phyloP scores from a whole-genome alignment of 2,113 vertebrate species.

The Misgurnus mizolepis region DNA sequence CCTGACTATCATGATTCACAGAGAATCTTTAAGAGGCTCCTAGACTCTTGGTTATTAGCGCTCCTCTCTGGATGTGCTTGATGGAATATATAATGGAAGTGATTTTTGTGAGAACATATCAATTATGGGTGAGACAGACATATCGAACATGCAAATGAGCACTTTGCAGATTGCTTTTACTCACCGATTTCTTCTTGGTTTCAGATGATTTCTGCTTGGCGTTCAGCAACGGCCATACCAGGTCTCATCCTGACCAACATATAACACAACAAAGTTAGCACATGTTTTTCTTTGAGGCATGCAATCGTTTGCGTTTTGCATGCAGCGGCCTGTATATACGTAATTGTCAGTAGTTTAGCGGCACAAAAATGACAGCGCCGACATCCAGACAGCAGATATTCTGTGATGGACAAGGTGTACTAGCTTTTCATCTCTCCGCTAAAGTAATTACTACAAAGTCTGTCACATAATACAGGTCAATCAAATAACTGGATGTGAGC shows the following conservation, averaged over 20 bases:
- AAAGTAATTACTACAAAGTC: slow-evolving; percentile 32
- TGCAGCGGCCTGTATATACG: background rate
- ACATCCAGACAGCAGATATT: background rate
- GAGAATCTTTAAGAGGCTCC: slow-evolving; percentile 35
- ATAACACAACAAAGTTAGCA: slow-evolving; percentile 39
- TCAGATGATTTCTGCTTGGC: slow-evolving; percentile 62
- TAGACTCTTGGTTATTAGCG: slow-evolving; percentile 6
- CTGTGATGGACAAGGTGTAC: slow-evolving; percentile 13
- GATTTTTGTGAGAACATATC: slow-evolving; percentile 42
- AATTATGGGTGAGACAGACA: slow-evolving; percentile 35
- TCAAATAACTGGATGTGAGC: slow-evolving; percentile 25
- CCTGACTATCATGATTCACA: slow-evolving; percentile 26
- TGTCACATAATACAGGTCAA: slow-evolving; percentile 31
- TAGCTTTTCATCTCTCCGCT: background rate
- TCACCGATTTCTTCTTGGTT: slow-evolving; percentile 70
- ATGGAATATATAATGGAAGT: slow-evolving; percentile 43
- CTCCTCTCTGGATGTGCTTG: slow-evolving; percentile 33
- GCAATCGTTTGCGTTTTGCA: slow-evolving; percentile 1
- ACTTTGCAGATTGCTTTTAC: slow-evolving; percentile 61
- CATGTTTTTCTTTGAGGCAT: background rate
- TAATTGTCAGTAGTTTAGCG: background rate
- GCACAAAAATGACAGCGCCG: background rate
- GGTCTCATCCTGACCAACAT: slow-evolving; percentile 71
- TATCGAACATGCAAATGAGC: slow-evolving; percentile 46
- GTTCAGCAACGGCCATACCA: slow-evolving; percentile 66